Conservation (phyloP, 1,140 invertebrate genomes). For the Acromyrmex heyeri region DNA sequence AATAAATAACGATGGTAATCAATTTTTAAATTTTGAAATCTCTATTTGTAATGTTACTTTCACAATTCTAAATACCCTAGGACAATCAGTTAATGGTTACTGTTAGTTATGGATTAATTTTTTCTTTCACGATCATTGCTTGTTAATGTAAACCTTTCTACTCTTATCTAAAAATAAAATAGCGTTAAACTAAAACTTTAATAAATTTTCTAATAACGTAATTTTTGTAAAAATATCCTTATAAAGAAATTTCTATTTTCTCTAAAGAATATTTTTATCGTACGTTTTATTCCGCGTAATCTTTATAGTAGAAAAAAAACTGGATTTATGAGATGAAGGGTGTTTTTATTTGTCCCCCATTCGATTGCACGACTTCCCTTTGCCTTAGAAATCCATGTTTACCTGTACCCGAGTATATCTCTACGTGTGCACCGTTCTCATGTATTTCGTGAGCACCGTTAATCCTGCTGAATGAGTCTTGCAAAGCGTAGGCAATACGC, state of each 20-base stretch:
- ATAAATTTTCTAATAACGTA: background rate
- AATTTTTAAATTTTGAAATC: background rate
- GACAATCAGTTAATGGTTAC: background rate
- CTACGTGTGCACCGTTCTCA: conserved; percentile 59
- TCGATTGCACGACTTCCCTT: conserved; percentile 56
- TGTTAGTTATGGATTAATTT: background rate
- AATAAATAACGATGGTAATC: background rate
- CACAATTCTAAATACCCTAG: background rate
- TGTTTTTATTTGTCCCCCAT: background rate
- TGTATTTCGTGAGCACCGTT: conserved; percentile 59
- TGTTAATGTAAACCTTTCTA: background rate
- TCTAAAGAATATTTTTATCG: background rate
- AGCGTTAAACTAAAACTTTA: background rate
- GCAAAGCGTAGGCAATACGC: conserved; percentile 53
- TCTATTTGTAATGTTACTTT: background rate
- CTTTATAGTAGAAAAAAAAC: background rate
- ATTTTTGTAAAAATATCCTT: background rate
- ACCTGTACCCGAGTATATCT: conserved; percentile 51
- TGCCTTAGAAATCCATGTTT: conserved; percentile 60
- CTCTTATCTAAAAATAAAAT: background rate
- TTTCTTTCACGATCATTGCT: background rate
- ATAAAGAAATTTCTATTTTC: background rate
- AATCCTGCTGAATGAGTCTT: conserved; percentile 59
- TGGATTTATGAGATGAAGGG: background rate
- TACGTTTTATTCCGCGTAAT: background rate